Percentiles rank a stretch among this genome's conserved stretches.
These are phyloP conservation scores for Taenaris catops DNA, from an alignment of 2,888 invertebrate genomes.

Conservation along the genomic window DNA sequence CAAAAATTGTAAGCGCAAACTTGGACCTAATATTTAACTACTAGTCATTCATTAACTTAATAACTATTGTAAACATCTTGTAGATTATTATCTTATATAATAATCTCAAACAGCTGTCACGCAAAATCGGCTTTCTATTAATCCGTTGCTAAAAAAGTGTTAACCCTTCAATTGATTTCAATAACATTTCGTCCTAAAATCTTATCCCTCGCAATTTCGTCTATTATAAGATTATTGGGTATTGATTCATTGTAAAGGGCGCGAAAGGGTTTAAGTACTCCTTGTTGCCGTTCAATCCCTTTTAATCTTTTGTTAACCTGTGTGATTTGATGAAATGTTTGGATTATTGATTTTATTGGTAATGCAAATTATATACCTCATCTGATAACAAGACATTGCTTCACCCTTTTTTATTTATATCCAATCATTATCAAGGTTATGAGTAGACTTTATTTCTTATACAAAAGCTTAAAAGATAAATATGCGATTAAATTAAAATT, in stretches of 20 bases:
- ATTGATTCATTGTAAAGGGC: slow-evolving; percentile 70
- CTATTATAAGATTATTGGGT: slow-evolving; percentile 75
- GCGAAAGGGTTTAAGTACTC: slow-evolving; percentile 62
- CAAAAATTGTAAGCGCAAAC: too few relatives aligned
- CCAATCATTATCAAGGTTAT: too few relatives aligned
- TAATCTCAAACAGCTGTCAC: slow-evolving; percentile 37
- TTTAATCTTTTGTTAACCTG: slow-evolving; percentile 16
- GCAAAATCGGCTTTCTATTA: slow-evolving; percentile 45
- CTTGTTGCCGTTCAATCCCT: slow-evolving; percentile 43
- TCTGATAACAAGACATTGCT: too few relatives aligned
- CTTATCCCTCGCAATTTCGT: slow-evolving; percentile 37
- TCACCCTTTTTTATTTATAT: too few relatives aligned
- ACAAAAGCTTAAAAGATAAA: too few relatives aligned
- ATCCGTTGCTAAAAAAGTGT: slow-evolving; percentile 30
- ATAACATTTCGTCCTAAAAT: slow-evolving; percentile 34
- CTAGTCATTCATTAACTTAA: too few relatives aligned
- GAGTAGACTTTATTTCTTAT: too few relatives aligned
- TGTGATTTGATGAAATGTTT: slow-evolving; percentile 18
- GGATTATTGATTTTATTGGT: slow-evolving; percentile 15
- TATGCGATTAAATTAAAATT: too few relatives aligned
- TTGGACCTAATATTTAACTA: too few relatives aligned
- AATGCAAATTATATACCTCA: slow-evolving; percentile 9
- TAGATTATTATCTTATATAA: too few relatives aligned
- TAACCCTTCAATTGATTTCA: slow-evolving; percentile 42
- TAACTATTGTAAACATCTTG: too few relatives aligned